Base-by-base conservation (phyloP, 2,888 invertebrate species). In the Carpatolechia fugitivella region DNA sequence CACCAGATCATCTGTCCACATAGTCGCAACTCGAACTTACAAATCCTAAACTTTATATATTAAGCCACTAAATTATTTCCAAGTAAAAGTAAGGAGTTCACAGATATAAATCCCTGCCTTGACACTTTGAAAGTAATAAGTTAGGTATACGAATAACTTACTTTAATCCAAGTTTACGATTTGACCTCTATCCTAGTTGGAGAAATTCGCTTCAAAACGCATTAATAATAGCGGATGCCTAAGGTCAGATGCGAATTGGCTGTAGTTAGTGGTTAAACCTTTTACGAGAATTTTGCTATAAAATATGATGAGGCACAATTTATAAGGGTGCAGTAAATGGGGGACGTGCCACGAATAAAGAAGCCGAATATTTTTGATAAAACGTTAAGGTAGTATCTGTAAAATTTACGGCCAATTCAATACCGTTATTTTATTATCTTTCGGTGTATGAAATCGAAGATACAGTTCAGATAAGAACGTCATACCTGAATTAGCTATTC, bases 211-310 rank as follows among this genome's bases (percentile, higher is more conserved):
- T 8, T 8, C 33, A 11, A 33, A 29, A 20, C 24, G 13, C 47
- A 47, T 47, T 13, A 30, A 47, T 47, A 31, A 47, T 29, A 8
- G 13, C 14, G 47, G 47, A 47, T 16, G 47, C 31, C 14, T 47
- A 16, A 49, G 33, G 49, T 49, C 35, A 49, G n/a, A 49, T 35
- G n/a, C 13, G 35, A 11, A 49, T 48, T 35, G 35, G n/a, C 20
- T 35, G n/a, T 50, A 50, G 33, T 50, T 50, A 50, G 29, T 38
- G 50, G 50, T 36, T 50, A 29, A 20, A 50, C 36, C 50, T 36
- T 50, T 50, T 29, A 49, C 29, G 38, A 31, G 38, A 49, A 46
- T 20, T 13, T 4, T 24, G 11, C 20, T 29, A 24, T 50, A 38
- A 50, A 50, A 50, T 50, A 50, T 50, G 36, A 50, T 24, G 38